phyloP scores from a whole-genome alignment of 2,888 invertebrate species.

The Tinea semifulvella region DNA sequence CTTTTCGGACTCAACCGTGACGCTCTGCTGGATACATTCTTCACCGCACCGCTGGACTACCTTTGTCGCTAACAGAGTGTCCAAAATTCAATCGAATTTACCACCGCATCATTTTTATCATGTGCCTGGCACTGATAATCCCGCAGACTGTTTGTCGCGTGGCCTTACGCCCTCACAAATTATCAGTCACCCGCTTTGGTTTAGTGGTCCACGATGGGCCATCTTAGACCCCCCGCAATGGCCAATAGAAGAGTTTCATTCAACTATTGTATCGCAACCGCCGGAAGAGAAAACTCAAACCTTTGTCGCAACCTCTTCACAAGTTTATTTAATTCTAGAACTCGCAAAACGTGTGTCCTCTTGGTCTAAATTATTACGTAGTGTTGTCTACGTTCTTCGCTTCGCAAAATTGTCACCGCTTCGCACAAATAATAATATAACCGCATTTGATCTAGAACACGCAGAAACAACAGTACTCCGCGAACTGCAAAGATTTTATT shows the following conservation, averaged over 20 bases:
- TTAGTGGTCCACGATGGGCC: not conserved
- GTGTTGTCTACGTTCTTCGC: conserved; percentile 6
- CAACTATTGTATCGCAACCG: not conserved
- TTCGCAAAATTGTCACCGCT: not conserved
- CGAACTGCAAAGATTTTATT: not conserved
- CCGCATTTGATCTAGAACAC: not conserved
- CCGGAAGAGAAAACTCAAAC: not conserved
- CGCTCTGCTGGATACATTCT: conserved; percentile 18
- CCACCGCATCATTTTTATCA: conserved; percentile 12
- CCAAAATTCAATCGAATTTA: conserved; percentile 7
- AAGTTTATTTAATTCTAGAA: not conserved
- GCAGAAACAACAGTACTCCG: not conserved
- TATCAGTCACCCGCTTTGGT: conserved; percentile 13
- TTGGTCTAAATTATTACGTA: conserved; percentile 13
- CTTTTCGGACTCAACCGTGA: conserved; percentile 14
- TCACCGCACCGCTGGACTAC: conserved; percentile 17
- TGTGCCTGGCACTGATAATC: conserved; percentile 13
- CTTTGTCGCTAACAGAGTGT: conserved; percentile 16
- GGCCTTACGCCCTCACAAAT: conserved; percentile 8
- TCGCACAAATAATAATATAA: not conserved
- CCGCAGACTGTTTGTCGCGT: conserved; percentile 15
- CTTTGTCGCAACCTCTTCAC: not conserved
- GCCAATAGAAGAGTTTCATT: conserved; percentile 4
- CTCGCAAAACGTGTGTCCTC: conserved; percentile 13
- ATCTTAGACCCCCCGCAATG: not conserved